Evolutionary conservation across 2,888 invertebrate species (phyloP).

Genomic region (Frankliniella intonsa): DNA sequence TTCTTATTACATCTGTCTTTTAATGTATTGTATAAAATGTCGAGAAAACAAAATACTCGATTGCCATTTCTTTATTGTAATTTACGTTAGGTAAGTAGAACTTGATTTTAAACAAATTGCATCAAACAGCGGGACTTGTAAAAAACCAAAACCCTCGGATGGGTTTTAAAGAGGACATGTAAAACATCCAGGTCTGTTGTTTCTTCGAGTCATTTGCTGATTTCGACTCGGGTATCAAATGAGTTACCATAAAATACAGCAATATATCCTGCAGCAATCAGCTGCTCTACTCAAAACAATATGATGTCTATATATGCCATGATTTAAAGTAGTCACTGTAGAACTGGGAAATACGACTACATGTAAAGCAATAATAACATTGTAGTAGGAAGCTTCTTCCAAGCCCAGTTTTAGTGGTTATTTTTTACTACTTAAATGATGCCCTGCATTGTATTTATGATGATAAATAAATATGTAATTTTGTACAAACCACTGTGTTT

Average conservation of each 20-base stretch:
- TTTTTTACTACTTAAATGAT: not conserved
- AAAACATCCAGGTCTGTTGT: not conserved
- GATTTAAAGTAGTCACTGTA: not conserved
- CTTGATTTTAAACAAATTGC: not conserved
- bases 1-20: conserved; percentile 5
- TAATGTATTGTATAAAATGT: conserved; percentile 3
- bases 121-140: not conserved
- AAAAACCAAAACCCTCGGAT: not conserved
- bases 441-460: not conserved
- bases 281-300: not conserved
- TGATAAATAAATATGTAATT: conserved; percentile 22
- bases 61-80: not conserved
- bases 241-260: not conserved
- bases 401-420: not conserved
- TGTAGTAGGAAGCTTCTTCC: not conserved
- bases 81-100: not conserved
- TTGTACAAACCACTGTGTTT: not conserved
- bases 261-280: not conserved
- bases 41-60: not conserved
- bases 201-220: not conserved
- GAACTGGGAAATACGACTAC: not conserved
- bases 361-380: not conserved
- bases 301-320: not conserved
- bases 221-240: not conserved
- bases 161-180: not conserved